phyloP scores from a whole-genome alignment of 64 coral and sea anemone genomes.

The Dendrophyllia cribrosa region DNA sequence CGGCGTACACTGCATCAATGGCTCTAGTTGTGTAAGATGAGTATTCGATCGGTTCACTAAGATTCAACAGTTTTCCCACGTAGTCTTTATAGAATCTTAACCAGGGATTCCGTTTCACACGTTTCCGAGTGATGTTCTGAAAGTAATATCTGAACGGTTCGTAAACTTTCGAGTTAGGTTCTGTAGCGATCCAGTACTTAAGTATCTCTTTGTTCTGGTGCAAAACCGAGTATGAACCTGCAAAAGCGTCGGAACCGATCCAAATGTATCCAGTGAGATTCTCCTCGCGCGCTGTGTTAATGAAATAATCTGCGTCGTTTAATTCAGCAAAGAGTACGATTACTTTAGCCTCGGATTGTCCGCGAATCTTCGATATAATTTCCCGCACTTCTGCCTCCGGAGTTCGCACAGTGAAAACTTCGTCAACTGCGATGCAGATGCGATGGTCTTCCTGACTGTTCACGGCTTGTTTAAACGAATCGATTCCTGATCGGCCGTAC shows the following conservation, averaged over 20 bases:
- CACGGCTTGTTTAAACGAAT: conserved; percentile 58
- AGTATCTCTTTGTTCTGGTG: conserved; percentile 55
- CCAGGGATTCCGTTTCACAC: conserved; percentile 61
- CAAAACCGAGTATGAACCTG: conserved; percentile 54
- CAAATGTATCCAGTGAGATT: conserved; percentile 68
- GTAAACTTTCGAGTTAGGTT: conserved; percentile 44
- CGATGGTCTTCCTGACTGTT: conserved; percentile 14
- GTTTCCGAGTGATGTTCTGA: conserved; percentile 54
- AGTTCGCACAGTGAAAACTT: conserved; percentile 68
- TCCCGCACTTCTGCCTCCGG: conserved; percentile 18
- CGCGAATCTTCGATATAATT: conserved; percentile 50
- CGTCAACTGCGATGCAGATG: conserved; percentile 67
- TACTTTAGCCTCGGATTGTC: conserved; percentile 63
- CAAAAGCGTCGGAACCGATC: conserved; percentile 76
- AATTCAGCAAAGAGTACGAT: conserved; percentile 79
- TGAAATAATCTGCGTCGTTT: conserved; percentile 73
- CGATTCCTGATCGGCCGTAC: conserved; percentile 78
- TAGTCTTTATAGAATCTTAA: conserved; percentile 4
- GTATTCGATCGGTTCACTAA: conserved; percentile 32
- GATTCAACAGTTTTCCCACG: conserved; percentile 26
- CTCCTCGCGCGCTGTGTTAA: conserved; percentile 37
- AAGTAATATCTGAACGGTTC: conserved; percentile 69
- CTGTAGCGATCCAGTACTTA: conserved; percentile 36
- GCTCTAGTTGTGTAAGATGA: conserved; percentile 70
- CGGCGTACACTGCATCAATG: conserved; percentile 71